Percentiles rank a stretch among this genome's conserved stretches.
These are phyloP conservation scores for Drosophila lacertosa DNA, from an alignment of 1,140 invertebrate species.

Conservation along the genomic window DNA sequence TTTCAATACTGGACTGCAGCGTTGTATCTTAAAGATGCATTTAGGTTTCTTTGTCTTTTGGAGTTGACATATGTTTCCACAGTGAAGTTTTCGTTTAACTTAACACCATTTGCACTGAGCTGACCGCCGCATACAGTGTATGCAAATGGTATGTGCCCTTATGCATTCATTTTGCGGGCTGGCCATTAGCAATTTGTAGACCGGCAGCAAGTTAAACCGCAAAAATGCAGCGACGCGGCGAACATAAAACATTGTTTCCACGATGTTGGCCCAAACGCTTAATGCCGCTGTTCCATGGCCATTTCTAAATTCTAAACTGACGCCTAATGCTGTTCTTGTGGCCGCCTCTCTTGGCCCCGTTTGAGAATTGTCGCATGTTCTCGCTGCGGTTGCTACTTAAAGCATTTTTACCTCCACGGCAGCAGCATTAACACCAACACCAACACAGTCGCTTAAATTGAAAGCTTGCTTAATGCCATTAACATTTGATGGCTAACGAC, in stretches of 20 bases:
- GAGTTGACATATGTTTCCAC: too few relatives aligned
- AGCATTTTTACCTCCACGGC: not conserved
- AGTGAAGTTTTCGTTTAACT: not conserved
- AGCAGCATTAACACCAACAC: slow-evolving; percentile 17
- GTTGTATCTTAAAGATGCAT: too few relatives aligned
- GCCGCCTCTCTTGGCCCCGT: not conserved
- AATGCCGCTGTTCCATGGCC: slow-evolving; percentile 17
- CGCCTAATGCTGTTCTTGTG: not conserved
- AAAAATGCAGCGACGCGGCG: slow-evolving; percentile 40
- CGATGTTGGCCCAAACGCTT: slow-evolving; percentile 30
- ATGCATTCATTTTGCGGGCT: slow-evolving; percentile 15
- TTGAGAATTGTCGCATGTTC: slow-evolving; percentile 41
- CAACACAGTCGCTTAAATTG: slow-evolving; percentile 31
- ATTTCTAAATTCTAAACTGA: slow-evolving; percentile 22
- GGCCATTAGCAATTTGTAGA: slow-evolving; percentile 28
- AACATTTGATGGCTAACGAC: slow-evolving; percentile 58
- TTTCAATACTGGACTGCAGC: too few relatives aligned
- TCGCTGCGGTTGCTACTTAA: not conserved
- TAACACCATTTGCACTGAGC: not conserved
- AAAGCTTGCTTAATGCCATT: slow-evolving; percentile 60
- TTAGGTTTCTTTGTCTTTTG: too few relatives aligned
- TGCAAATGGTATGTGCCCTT: slow-evolving; percentile 1
- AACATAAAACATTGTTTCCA: slow-evolving; percentile 40
- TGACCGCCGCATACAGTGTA: not conserved
- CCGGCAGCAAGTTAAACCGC: slow-evolving; percentile 29